Evolutionary conservation across 1,140 invertebrate species (phyloP).

Genomic region (Drosophila watanabei): DNA sequence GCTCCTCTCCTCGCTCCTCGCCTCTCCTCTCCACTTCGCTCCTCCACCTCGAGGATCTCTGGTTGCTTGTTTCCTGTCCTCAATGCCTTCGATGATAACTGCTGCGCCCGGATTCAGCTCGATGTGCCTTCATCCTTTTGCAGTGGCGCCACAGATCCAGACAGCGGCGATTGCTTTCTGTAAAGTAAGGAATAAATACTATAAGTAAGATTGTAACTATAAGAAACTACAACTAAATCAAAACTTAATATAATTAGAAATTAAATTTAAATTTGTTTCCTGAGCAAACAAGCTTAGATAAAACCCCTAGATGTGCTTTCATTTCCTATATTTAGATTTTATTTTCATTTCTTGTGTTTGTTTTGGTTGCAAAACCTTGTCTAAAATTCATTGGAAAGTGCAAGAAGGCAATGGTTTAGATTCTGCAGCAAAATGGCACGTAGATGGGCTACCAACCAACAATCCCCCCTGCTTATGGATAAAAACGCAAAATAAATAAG

Average conservation of each 20-base stretch:
- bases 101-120: slow-evolving; percentile 60
- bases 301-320: background rate
- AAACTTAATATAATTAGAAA: background rate
- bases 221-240: background rate
- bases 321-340: slow-evolving; percentile 2
- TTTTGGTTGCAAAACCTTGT: background rate
- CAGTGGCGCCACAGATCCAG: slow-evolving; percentile 32
- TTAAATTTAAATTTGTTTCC: background rate
- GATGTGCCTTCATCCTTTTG: slow-evolving; percentile 80
- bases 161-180: slow-evolving; percentile 65
- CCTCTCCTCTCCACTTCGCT: slow-evolving; percentile 22
- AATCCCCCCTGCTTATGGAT: slow-evolving; percentile 25
- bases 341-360: background rate
- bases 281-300: background rate
- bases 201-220: background rate
- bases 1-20: slow-evolving; percentile 35
- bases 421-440: slow-evolving; percentile 51
- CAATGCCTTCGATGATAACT: slow-evolving; percentile 64
- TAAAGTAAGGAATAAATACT: background rate
- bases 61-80: slow-evolving; percentile 16
- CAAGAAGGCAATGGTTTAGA: slow-evolving; percentile 24
- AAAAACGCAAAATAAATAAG: slow-evolving; percentile 45
- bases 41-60: slow-evolving; percentile 33
- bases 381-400: background rate
- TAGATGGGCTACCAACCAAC: slow-evolving; percentile 26